Evolutionary conservation across 2,797 vertebrate genomes (phyloP).

Genomic region (Catamblyrhynchus diadema): DNA sequence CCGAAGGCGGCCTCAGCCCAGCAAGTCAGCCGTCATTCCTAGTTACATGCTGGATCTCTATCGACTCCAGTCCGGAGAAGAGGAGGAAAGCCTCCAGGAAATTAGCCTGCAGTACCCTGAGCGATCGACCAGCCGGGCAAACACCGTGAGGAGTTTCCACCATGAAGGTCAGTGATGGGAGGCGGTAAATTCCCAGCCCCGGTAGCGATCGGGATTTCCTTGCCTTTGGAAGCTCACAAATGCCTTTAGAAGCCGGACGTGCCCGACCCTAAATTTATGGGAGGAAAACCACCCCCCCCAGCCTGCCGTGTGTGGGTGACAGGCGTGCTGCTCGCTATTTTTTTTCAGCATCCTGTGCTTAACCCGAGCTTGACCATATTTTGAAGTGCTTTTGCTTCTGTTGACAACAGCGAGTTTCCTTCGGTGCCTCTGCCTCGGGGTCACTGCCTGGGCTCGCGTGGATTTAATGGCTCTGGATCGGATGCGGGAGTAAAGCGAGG

Average conservation of each 20-base stretch:
- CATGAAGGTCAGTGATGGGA: constrained; percentile 90
- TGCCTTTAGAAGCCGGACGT: background rate
- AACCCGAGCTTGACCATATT: constrained; percentile 7
- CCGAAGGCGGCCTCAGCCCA: constrained; percentile 91
- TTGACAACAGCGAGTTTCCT: constrained; percentile 24
- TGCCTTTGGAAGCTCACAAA: background rate
- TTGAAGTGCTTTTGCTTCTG: constrained; percentile 22
- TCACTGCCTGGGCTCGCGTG: constrained; percentile 28
- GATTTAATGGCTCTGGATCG: constrained; percentile 48
- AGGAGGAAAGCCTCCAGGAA: constrained; percentile 81
- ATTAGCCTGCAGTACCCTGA: constrained; percentile 91
- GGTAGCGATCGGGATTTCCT: background rate
- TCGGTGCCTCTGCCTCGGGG: constrained; percentile 3
- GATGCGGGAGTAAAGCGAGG: constrained; percentile 45
- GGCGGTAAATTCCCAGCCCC: background rate
- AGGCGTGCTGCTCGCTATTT: background rate
- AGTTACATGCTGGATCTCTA: constrained; percentile 97
- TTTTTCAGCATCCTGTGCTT: constrained; percentile 28
- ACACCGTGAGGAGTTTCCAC: constrained; percentile 98
- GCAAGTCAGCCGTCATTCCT: constrained; percentile 87
- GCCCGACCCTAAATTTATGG: background rate
- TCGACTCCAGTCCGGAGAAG: constrained; percentile 93
- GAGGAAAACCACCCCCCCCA: background rate
- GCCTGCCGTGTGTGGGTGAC: constrained; percentile 22
- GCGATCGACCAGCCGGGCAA: constrained; percentile 92